phyloP scores from a whole-genome alignment of 2,797 vertebrate species.

The Sebastiscus tertius region DNA sequence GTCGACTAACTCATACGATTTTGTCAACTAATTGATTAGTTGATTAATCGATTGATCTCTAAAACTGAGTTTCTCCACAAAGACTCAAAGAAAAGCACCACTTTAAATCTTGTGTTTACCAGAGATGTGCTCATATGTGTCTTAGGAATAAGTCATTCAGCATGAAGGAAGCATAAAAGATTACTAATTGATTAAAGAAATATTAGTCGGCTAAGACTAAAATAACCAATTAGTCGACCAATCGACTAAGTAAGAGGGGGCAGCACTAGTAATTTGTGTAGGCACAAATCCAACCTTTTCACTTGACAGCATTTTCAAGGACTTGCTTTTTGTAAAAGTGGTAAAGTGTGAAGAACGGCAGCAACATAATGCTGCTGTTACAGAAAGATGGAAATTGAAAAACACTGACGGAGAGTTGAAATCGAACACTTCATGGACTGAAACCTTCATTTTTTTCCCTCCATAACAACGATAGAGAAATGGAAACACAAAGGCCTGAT shows the following conservation, averaged over 20 bases:
- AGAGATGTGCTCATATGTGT: background rate
- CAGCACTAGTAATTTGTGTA: background rate
- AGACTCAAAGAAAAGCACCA: background rate
- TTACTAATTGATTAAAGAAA: background rate
- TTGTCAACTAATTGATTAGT: background rate
- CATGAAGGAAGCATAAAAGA: background rate
- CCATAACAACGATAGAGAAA: background rate
- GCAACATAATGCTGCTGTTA: background rate
- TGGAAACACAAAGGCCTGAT: background rate
- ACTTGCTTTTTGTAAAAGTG: background rate
- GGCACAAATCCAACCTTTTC: background rate
- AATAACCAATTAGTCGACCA: too few species aligned
- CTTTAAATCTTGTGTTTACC: background rate
- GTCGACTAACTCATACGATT: too few species aligned
- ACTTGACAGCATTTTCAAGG: background rate
- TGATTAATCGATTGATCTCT: background rate
- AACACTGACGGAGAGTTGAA: background rate
- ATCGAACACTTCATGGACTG: background rate
- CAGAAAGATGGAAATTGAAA: background rate
- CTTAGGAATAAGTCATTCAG: background rate
- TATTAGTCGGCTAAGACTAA: background rate
- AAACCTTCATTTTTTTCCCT: background rate
- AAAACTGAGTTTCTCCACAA: background rate
- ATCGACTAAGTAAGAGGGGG: background rate
- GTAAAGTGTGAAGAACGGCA: background rate